A percentile compares a stretch with the other conserved stretches of the same genome.
Evolutionary conservation across 1,140 invertebrate genomes (phyloP).

Genomic region (Galleria mellonella): DNA sequence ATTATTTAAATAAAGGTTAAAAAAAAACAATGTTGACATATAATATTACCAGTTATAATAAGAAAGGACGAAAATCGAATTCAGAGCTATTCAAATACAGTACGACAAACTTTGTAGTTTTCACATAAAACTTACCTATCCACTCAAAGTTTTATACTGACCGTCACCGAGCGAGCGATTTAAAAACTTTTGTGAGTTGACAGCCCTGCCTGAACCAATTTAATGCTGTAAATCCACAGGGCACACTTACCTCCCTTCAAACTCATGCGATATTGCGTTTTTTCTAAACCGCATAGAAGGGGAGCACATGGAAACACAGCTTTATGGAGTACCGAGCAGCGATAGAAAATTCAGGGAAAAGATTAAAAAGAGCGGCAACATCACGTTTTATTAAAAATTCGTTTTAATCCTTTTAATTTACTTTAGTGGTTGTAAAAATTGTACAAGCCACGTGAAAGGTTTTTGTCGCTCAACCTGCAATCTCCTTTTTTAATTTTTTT

Average conservation of each 20-base stretch:
- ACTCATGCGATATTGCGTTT: conserved; percentile 71
- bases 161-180: conserved; percentile 30
- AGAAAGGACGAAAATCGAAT: conserved; percentile 8
- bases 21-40: no score
- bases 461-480: no score
- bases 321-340: conserved; percentile 39
- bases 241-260: conserved; percentile 67
- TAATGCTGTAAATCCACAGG: conserved; percentile 70
- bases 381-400: no score
- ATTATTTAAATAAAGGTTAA: no score
- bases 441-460: no score
- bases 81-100: not conserved
- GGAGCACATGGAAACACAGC: conserved; percentile 22
- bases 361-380: not conserved
- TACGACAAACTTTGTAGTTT: conserved; percentile 16
- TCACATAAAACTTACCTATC: conserved; percentile 15
- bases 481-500: no score
- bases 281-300: conserved; percentile 57
- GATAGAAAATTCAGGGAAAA: conserved; percentile 6
- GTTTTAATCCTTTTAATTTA: no score
- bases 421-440: no score
- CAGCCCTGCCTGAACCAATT: conserved; percentile 65
- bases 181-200: conserved; percentile 20
- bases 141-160: conserved; percentile 21
- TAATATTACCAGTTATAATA: no score